Conservation (phyloP, 30 jellyfish, hydroid and myxozoan species). For the Nemopilema nomurai region DNA sequence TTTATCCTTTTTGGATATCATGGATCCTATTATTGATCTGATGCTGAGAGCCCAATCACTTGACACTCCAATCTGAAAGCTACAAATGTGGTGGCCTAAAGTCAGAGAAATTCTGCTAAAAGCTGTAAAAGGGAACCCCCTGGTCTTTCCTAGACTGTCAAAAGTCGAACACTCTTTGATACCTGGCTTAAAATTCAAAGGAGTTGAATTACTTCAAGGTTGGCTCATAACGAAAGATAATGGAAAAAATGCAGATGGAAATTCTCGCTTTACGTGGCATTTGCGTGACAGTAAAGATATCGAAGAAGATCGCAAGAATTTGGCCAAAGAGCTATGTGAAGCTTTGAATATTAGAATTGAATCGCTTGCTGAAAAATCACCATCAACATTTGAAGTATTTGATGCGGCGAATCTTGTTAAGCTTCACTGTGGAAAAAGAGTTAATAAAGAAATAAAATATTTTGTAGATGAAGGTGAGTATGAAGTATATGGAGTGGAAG, state of each 20-base stretch:
- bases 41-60: conserved; percentile 31
- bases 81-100: conserved; percentile 42
- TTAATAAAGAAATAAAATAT: background rate
- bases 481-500: conserved; percentile 40
- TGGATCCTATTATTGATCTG: conserved; percentile 30
- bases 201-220: conserved; percentile 1
- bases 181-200: conserved; percentile 19
- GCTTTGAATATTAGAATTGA: no score
- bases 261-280: background rate
- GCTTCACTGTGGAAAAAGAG: conserved; percentile 42
- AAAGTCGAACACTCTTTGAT: background rate
- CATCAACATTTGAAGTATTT: conserved; percentile 30
- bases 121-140: conserved; percentile 26
- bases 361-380: no score
- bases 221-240: background rate
- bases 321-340: no score
- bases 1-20: conserved; percentile 23
- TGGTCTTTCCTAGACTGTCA: background rate
- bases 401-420: conserved; percentile 55
- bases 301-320: no score
- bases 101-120: conserved; percentile 10
- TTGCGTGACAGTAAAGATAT: background rate
- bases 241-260: background rate
- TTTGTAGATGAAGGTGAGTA: conserved; percentile 4
- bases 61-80: conserved; percentile 34